Percentiles rank a stretch among this genome's conserved stretches.
These are phyloP conservation scores for Drosophila ezoana DNA, from an alignment of 2,888 invertebrate genomes.

Conservation along the genomic window DNA sequence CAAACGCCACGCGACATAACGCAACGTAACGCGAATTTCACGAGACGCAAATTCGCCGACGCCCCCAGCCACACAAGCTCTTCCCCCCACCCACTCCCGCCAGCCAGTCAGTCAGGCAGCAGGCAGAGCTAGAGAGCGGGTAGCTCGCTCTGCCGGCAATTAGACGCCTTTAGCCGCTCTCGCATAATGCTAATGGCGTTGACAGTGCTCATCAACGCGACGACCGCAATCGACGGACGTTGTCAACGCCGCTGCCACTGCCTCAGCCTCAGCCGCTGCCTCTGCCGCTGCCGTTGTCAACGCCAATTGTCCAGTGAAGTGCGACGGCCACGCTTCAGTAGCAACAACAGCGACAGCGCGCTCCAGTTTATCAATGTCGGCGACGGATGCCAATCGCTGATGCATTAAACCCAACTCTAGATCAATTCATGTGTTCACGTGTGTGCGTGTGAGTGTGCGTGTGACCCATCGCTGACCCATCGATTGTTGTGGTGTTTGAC, in stretches of 20 bases:
- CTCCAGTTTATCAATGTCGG: constrained; percentile 79
- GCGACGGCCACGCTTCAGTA: constrained; percentile 76
- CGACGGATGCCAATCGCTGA: constrained; percentile 71
- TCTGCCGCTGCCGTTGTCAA: not conserved
- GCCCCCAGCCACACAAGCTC: constrained; percentile 3
- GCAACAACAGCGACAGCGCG: constrained; percentile 36
- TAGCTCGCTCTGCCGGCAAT: constrained; percentile 55
- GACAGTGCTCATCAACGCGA: constrained; percentile 76
- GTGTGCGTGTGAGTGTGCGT: constrained; percentile 23
- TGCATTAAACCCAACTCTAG: constrained; percentile 61
- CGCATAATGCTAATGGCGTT: constrained; percentile 82
- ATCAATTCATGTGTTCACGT: constrained; percentile 35
- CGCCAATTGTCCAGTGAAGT: constrained; percentile 75
- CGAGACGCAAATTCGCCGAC: constrained; percentile 10
- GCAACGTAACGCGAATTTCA: constrained; percentile 33
- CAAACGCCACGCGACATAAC: constrained; percentile 68
- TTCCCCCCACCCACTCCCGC: not conserved
- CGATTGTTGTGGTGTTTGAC: constrained; percentile 34
- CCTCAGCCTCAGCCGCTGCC: constrained; percentile 3
- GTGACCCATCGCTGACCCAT: constrained; percentile 28
- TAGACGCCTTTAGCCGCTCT: constrained; percentile 77
- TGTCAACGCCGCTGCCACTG: constrained; percentile 36
- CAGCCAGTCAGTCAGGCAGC: not conserved
- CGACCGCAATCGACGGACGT: constrained; percentile 69
- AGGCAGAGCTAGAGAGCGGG: constrained; percentile 11